A percentile compares a stretch with the other conserved stretches of the same genome.
phyloP scores from a whole-genome alignment of 2,888 invertebrate genomes.

The Dioctria linearis region DNA sequence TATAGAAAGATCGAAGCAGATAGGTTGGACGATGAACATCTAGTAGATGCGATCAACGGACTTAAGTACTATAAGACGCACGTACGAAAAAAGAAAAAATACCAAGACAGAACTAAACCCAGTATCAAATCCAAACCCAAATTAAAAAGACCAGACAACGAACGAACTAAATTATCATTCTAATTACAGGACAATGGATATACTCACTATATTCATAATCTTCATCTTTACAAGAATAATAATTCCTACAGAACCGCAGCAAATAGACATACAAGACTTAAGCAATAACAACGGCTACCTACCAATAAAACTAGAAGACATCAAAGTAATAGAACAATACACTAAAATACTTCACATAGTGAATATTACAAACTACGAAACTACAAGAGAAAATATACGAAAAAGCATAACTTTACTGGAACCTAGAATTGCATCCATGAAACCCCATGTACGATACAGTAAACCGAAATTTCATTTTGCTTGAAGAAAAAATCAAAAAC shows the following conservation, averaged over 20 bases:
- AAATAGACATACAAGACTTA: slow-evolving; percentile 58
- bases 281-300: slow-evolving; percentile 58
- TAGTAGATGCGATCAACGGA: slow-evolving; percentile 51
- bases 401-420: neutral
- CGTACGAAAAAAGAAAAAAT: slow-evolving; percentile 56
- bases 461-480: neutral
- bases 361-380: slow-evolving; percentile 54
- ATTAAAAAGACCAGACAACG: neutral
- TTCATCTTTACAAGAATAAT: neutral
- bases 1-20: slow-evolving; percentile 55
- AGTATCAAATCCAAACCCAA: slow-evolving; percentile 45
- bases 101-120: slow-evolving; percentile 56
- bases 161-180: slow-evolving; percentile 18
- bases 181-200: slow-evolving; percentile 1
- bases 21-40: slow-evolving; percentile 56
- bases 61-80: slow-evolving; percentile 59
- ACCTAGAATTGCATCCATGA: neutral
- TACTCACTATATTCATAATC: neutral
- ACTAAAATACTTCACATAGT: slow-evolving; percentile 58
- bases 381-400: slow-evolving; percentile 12
- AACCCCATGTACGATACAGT: slow-evolving; percentile 14
- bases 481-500: slow-evolving; percentile 27
- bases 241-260: neutral
- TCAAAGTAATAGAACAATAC: slow-evolving; percentile 53
- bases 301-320: slow-evolving; percentile 55